Percentiles rank a stretch among this genome's conserved stretches.
Conservation (phyloP, 2,797 vertebrate species). For the Takifugu rubripes region DNA sequence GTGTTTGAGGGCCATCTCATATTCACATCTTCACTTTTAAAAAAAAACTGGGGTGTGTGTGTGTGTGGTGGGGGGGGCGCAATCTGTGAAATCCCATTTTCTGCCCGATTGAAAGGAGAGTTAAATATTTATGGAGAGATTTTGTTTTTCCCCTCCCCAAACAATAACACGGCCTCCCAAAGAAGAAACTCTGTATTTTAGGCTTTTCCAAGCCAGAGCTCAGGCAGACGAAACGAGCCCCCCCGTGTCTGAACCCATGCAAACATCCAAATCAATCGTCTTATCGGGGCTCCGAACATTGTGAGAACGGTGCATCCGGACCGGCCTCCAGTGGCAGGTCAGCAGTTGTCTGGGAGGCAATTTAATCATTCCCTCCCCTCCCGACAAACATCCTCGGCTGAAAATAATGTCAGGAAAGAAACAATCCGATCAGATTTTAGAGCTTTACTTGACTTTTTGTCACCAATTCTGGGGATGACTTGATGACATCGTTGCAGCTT, state of each 20-base stretch:
- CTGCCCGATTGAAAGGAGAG: not conserved
- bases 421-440: not conserved
- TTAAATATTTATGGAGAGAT: not conserved
- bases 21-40: too few species aligned
- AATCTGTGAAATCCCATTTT: not conserved
- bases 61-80: too few species aligned
- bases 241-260: not conserved
- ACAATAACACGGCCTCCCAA: not conserved
- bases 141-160: not conserved
- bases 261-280: not conserved
- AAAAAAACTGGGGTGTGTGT: too few species aligned
- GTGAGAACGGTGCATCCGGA: not conserved
- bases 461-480: not conserved
- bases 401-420: not conserved
- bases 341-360: not conserved
- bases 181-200: not conserved
- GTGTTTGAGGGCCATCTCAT: too few species aligned
- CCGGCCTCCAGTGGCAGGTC: not conserved
- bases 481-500: slow-evolving; percentile 5
- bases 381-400: not conserved
- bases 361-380: not conserved
- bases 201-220: not conserved
- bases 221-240: not conserved
- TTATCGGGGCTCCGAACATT: not conserved
- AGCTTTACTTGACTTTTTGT: not conserved